A percentile compares a stretch with the other conserved stretches of the same genome.
Evolutionary conservation across 1,140 invertebrate genomes (phyloP).

Genomic region (Wiebesia pumilae): DNA sequence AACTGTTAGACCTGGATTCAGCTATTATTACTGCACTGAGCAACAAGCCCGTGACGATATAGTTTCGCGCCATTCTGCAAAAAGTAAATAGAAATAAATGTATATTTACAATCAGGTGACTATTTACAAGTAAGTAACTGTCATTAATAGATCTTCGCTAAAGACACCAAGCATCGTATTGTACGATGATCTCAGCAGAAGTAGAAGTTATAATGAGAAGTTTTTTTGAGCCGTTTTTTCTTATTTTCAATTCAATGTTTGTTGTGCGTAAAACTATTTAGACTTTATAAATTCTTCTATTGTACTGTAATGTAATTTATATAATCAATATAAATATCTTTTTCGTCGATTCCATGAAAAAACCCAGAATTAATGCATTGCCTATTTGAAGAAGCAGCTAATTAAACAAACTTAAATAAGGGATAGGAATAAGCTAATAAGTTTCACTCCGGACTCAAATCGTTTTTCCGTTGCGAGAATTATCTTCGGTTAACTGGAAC

Average conservation of each 20-base stretch:
- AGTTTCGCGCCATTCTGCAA: conserved; percentile 35
- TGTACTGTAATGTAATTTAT: neutral
- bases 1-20: neutral
- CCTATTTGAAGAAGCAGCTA: too few relatives aligned
- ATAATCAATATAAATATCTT: neutral
- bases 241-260: neutral
- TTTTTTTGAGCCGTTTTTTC: neutral
- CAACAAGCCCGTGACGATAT: neutral
- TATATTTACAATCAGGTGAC: neutral
- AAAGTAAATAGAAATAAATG: neutral
- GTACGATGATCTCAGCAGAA: neutral
- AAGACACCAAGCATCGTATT: neutral
- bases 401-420: too few relatives aligned
- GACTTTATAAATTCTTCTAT: neutral
- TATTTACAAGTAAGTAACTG: neutral
- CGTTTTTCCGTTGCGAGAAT: neutral
- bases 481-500: neutral
- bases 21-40: neutral
- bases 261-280: neutral
- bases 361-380: neutral
- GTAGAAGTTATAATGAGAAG: neutral
- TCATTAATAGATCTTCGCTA: neutral
- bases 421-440: neutral
- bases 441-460: neutral
- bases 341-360: neutral